A percentile compares a stretch with the other conserved stretches of the same genome.
phyloP scores from a whole-genome alignment of 2,113 vertebrate genomes.

The Himantopus leucocephalus region DNA sequence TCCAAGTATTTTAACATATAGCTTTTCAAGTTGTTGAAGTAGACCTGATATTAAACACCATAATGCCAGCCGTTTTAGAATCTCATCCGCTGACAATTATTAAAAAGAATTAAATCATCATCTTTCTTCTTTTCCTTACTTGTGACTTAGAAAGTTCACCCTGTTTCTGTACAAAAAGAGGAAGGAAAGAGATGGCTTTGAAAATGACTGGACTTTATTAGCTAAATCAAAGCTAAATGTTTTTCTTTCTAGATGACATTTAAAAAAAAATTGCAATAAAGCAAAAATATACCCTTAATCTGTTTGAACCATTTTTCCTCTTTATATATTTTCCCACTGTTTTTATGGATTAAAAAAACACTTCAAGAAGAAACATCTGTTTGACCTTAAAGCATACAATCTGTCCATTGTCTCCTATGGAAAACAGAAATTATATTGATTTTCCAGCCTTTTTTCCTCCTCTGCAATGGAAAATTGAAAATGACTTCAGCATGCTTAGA shows the following conservation, averaged over 20 bases:
- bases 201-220: background rate
- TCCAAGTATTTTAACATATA: background rate
- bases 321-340: background rate
- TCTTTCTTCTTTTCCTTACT: background rate
- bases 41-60: background rate
- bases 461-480: constrained; percentile 36
- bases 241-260: background rate
- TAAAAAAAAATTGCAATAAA: constrained; percentile 23
- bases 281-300: background rate
- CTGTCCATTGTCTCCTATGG: constrained; percentile 3
- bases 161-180: background rate
- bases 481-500: constrained; percentile 21
- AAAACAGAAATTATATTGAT: constrained; percentile 25
- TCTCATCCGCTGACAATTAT: background rate
- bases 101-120: background rate
- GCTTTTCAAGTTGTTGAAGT: background rate
- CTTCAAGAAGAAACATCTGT: constrained; percentile 44
- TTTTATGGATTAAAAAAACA: background rate
- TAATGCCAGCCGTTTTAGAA: background rate
- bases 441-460: constrained; percentile 2
- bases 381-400: constrained; percentile 31
- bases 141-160: background rate
- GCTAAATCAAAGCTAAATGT: background rate
- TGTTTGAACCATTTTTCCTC: background rate
- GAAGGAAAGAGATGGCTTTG: background rate